Conservation (phyloP, 2,113 vertebrate genomes). For the Ursus arctos region DNA sequence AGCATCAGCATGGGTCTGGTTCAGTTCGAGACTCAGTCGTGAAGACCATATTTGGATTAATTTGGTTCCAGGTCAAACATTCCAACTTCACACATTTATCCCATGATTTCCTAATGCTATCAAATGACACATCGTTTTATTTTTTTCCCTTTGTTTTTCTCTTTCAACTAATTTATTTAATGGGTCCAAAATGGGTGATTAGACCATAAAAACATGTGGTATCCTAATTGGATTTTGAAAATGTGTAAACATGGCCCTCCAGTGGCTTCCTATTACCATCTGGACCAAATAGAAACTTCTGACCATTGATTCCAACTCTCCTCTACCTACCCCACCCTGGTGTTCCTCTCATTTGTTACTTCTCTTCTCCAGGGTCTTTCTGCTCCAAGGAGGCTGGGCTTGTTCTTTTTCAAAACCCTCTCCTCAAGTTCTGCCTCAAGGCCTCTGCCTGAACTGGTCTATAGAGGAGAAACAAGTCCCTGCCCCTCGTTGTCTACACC, state of each 20-base stretch:
- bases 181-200: conserved; percentile 82
- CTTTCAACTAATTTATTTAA: conserved; percentile 83
- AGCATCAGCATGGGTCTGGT: not conserved
- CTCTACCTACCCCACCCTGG: not conserved
- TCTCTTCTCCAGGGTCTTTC: not conserved
- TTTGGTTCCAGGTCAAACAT: conserved; percentile 72
- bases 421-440: not conserved
- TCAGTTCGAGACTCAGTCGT: conserved; percentile 63
- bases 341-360: not conserved
- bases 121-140: conserved; percentile 77
- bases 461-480: not conserved
- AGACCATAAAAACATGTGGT: conserved; percentile 82
- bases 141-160: conserved; percentile 81
- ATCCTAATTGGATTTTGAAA: conserved; percentile 83
- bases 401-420: not conserved
- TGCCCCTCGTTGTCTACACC: not conserved
- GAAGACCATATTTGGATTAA: conserved; percentile 68
- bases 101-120: conserved; percentile 78
- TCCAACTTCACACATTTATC: conserved; percentile 76
- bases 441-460: not conserved
- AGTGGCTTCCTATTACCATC: conserved; percentile 76
- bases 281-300: conserved; percentile 78
- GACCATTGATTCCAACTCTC: conserved; percentile 56
- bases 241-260: conserved; percentile 81
- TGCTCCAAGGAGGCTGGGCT: not conserved